phyloP scores from a whole-genome alignment of 2,113 vertebrate genomes.

The Pogonocichla stellata region DNA sequence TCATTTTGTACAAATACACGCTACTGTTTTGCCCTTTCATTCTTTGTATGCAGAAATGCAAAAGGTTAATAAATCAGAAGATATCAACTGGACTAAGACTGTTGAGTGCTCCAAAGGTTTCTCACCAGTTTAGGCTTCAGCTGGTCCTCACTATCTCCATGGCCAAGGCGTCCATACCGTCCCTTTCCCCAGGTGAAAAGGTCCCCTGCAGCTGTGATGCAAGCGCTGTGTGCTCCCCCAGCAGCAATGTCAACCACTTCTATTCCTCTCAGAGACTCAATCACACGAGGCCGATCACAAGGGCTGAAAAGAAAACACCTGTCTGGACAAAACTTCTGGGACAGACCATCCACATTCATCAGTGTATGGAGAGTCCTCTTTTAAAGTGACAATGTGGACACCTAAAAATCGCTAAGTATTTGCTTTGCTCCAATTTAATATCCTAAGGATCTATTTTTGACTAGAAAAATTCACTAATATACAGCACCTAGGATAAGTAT shows the following conservation, averaged over 20 bases:
- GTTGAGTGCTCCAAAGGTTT: neutral
- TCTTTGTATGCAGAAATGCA: neutral
- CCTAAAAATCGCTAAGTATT: neutral
- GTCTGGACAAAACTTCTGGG: neutral
- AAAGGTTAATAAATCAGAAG: neutral
- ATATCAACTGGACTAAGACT: neutral
- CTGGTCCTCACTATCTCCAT: constrained; percentile 97
- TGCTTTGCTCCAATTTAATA: neutral
- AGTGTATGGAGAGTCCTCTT: neutral
- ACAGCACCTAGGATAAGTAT: neutral
- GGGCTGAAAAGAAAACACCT: constrained; percentile 77
- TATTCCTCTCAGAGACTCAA: constrained; percentile 92
- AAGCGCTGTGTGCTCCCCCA: constrained; percentile 95
- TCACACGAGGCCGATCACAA: constrained; percentile 95
- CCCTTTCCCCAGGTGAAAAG: constrained; percentile 99
- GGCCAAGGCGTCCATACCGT: constrained; percentile 92
- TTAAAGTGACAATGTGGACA: neutral
- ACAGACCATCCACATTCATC: neutral
- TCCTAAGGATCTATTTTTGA: neutral
- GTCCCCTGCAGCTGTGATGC: constrained; percentile 93
- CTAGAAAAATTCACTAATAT: neutral
- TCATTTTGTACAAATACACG: neutral
- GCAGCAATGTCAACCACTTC: constrained; percentile 96
- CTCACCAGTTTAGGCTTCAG: constrained; percentile 95
- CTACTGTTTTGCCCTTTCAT: neutral